Conservation (phyloP, 2,113 vertebrate species). For the Bujurquina vittata region DNA sequence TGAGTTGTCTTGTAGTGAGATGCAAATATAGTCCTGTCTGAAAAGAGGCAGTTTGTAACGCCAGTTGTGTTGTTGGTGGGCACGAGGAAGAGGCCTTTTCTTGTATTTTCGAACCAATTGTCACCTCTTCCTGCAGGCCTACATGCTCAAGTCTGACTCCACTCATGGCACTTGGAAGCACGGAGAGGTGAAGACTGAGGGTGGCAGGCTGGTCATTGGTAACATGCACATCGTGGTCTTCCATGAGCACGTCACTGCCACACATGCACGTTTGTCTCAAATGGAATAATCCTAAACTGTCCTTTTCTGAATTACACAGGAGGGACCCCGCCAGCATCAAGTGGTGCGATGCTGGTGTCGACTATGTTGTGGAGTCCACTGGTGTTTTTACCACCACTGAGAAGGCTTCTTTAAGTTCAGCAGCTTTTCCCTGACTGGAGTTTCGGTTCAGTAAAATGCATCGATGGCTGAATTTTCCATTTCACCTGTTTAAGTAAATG, state of each 20-base stretch:
- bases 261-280: neutral
- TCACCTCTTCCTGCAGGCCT: conserved; percentile 80
- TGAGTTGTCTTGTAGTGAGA: no score
- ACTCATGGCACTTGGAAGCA: conserved; percentile 89
- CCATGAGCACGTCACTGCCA: conserved; percentile 85
- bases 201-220: conserved; percentile 89
- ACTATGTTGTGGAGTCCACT: conserved; percentile 96
- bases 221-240: conserved; percentile 88
- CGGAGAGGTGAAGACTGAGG: conserved; percentile 87
- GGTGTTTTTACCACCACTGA: conserved; percentile 97
- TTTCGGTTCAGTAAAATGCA: rapidly evolving
- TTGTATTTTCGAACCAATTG: neutral
- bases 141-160: conserved; percentile 99
- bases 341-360: conserved; percentile 91
- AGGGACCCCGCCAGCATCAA: conserved; percentile 95
- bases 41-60: neutral
- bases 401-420: conserved; percentile 91
- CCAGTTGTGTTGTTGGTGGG: rapidly evolving
- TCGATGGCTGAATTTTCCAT: no score
- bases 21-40: neutral
- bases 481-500: neutral
- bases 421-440: neutral
- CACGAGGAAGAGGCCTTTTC: no score
- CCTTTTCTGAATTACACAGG: conserved; percentile 68
- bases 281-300: neutral